Conservation (phyloP, 2,797 vertebrate genomes). For the Brachyrhaphis roseni region DNA sequence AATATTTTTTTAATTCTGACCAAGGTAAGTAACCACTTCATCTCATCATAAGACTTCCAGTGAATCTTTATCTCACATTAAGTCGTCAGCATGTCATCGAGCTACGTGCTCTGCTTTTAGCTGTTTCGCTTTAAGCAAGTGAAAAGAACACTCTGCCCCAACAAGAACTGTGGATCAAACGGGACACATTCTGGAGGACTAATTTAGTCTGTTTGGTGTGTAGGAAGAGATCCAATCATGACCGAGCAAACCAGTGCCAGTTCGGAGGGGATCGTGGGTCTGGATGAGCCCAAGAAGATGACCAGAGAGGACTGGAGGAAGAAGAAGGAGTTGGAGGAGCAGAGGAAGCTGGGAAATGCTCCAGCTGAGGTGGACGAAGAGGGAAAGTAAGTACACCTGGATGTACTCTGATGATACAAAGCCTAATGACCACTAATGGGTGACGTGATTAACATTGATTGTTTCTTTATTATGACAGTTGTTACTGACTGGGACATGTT, state of each 20-base stretch:
- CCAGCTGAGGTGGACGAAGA: slow-evolving; percentile 99
- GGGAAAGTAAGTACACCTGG: slow-evolving; percentile 88
- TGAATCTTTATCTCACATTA: rapidly evolving
- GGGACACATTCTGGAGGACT: background rate
- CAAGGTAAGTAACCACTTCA: slow-evolving; percentile 27
- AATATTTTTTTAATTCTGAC: background rate
- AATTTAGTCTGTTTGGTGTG: background rate
- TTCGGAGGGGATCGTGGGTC: slow-evolving; percentile 84
- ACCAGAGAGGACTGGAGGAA: slow-evolving; percentile 98
- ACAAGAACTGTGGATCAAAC: background rate
- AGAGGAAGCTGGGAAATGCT: slow-evolving; percentile 95
- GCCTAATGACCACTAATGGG: background rate
- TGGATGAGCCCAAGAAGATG: slow-evolving; percentile 99
- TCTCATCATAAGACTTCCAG: background rate
- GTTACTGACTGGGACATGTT: background rate
- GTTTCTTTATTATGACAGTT: background rate
- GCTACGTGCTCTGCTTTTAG: background rate
- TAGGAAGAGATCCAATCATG: slow-evolving; percentile 52
- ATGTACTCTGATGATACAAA: background rate
- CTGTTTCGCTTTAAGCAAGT: background rate
- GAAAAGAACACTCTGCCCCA: no score
- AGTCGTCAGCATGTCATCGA: background rate
- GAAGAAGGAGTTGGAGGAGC: slow-evolving; percentile 98
- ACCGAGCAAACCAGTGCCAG: slow-evolving; percentile 38
- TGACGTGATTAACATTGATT: background rate